Evolutionary conservation across 2,888 invertebrate species (phyloP).

Genomic region (Hecatera dysodea): DNA sequence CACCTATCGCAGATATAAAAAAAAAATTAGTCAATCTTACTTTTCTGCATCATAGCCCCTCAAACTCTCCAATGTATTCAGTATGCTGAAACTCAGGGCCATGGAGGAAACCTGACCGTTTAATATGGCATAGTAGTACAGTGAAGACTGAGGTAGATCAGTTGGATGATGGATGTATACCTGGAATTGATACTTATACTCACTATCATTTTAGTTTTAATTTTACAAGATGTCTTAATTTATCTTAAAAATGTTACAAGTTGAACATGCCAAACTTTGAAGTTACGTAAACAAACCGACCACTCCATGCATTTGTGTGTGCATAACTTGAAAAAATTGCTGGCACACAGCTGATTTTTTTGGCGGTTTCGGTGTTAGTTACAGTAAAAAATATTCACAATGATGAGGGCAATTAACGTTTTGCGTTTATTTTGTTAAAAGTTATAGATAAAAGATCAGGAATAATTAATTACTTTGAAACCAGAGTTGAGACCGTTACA

Average conservation of each 20-base stretch:
- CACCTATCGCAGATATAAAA: background rate
- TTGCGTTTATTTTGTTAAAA: too few relatives aligned
- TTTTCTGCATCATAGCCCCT: conserved; percentile 65
- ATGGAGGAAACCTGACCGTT: conserved; percentile 70
- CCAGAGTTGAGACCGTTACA: conserved; percentile 69
- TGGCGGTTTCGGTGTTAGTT: too few relatives aligned
- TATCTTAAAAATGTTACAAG: too few relatives aligned
- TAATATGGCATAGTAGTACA: conserved; percentile 73
- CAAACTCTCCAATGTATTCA: conserved; percentile 70
- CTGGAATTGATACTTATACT: conserved; percentile 54
- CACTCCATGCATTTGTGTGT: too few relatives aligned
- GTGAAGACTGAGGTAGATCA: conserved; percentile 73
- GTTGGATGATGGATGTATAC: conserved; percentile 78
- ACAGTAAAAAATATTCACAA: too few relatives aligned
- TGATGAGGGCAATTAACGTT: too few relatives aligned
- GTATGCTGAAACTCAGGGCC: conserved; percentile 70
- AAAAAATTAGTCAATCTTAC: conserved; percentile 60
- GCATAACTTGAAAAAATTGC: too few relatives aligned
- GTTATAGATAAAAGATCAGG: background rate
- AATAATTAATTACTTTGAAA: conserved; percentile 68
- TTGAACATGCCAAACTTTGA: too few relatives aligned
- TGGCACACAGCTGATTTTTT: too few relatives aligned
- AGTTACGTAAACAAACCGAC: too few relatives aligned
- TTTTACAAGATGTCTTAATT: too few relatives aligned
- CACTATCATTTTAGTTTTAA: too few relatives aligned